Conservation (phyloP, 2,888 invertebrate genomes). For the Smittia aterrima region DNA sequence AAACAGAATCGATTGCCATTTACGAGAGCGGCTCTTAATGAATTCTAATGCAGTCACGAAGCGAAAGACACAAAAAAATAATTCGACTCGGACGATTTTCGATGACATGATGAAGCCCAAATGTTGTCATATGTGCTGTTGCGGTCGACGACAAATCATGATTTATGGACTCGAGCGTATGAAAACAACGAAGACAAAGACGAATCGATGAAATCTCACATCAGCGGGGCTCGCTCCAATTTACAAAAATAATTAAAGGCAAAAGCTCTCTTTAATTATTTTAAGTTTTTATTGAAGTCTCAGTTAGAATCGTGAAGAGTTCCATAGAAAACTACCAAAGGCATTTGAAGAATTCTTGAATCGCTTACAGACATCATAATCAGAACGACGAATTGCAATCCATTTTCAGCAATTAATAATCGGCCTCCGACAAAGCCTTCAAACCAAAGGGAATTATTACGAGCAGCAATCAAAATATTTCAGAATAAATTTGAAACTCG, state of each 20-base stretch:
- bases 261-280: conserved; percentile 33
- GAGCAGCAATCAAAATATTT: conserved; percentile 41
- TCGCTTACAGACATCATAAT: conserved; percentile 38
- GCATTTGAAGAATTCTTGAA: background rate
- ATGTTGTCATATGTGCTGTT: conserved; percentile 30
- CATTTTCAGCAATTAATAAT: conserved; percentile 28
- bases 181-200: conserved; percentile 7
- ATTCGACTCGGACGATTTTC: background rate
- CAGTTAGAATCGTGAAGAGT: background rate
- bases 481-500: background rate
- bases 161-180: conserved; percentile 33
- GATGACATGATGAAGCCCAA: conserved; percentile 11
- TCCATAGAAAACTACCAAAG: background rate
- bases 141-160: conserved; percentile 40
- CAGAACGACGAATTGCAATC: conserved; percentile 12
- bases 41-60: conserved; percentile 8
- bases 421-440: conserved; percentile 32
- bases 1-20: background rate
- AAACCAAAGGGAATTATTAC: background rate
- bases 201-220: conserved; percentile 28
- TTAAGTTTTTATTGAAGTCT: background rate
- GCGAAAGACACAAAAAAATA: background rate
- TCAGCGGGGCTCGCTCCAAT: conserved; percentile 17
- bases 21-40: background rate
- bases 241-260: conserved; percentile 30